A percentile compares a stretch with the other conserved stretches of the same genome.
Conservation (phyloP, 2,113 vertebrate species). For the Scatophagus argus region DNA sequence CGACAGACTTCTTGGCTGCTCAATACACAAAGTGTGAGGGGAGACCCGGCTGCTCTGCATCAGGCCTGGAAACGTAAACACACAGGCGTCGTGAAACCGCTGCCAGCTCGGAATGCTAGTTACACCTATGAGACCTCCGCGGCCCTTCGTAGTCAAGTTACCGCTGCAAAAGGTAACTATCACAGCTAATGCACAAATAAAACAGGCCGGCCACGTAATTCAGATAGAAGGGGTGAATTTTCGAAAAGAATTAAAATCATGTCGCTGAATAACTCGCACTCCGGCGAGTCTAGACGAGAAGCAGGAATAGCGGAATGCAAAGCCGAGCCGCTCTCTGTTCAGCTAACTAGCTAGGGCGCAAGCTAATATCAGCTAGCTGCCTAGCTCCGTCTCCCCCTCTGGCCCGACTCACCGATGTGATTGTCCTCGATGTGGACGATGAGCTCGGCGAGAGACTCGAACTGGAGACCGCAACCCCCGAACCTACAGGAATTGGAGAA, state of each 20-base stretch:
- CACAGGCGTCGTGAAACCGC: constrained; percentile 51
- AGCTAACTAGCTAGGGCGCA: constrained; percentile 61
- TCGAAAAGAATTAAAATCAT: neutral
- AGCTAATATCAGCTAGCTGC: constrained; percentile 59
- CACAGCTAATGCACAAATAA: neutral
- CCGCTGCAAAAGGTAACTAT: constrained; percentile 36
- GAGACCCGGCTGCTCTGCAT: constrained; percentile 45
- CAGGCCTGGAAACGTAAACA: constrained; percentile 68
- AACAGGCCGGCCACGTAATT: neutral
- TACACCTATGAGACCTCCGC: constrained; percentile 66
- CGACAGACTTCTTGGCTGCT: constrained; percentile 1
- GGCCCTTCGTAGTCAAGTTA: constrained; percentile 56
- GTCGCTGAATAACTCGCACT: neutral
- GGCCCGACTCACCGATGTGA: constrained; percentile 88
- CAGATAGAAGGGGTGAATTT: neutral
- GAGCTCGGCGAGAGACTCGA: constrained; percentile 93
- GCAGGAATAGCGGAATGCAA: constrained; percentile 73
- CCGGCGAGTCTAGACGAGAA: constrained; percentile 22
- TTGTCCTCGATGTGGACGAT: constrained; percentile 98
- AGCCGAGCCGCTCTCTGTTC: constrained; percentile 28
- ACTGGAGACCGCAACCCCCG: constrained; percentile 95
- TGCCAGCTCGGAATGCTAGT: constrained; percentile 74
- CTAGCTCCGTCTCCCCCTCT: constrained; percentile 43
- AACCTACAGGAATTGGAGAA: constrained; percentile 98
- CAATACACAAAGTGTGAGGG: constrained; percentile 7